phyloP scores from a whole-genome alignment of 2,888 invertebrate species.

The Phaedon cochleariae region DNA sequence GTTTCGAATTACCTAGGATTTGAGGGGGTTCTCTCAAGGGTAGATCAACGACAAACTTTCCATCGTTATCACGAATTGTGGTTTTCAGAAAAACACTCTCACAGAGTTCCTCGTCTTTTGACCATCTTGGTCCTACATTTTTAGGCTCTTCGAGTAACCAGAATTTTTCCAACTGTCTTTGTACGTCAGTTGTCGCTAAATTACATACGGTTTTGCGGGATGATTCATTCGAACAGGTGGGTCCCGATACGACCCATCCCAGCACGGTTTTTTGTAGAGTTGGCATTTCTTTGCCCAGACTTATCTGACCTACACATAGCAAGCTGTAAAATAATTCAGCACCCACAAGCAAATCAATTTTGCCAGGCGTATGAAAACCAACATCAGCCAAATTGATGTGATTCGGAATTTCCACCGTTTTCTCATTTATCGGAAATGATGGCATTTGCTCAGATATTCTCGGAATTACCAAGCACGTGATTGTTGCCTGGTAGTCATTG shows the following conservation, averaged over 20 bases:
- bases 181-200: not conserved
- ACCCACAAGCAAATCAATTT: conserved; percentile 2
- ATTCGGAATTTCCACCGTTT: conserved; percentile 6
- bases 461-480: conserved; percentile 1
- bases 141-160: not conserved
- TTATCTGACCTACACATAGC: conserved; percentile 5
- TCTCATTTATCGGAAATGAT: not conserved
- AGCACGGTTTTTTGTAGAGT: conserved; percentile 13
- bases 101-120: not conserved
- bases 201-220: not conserved
- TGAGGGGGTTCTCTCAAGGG: not conserved
- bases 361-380: not conserved
- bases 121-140: not conserved
- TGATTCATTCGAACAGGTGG: not conserved
- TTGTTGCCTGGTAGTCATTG: not conserved
- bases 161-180: not conserved
- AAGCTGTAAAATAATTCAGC: not conserved
- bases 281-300: not conserved
- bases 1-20: not conserved
- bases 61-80: not conserved
- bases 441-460: conserved; percentile 14
- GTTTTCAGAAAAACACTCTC: not conserved
- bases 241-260: conserved; percentile 7
- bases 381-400: not conserved
- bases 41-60: not conserved